A percentile compares a stretch with the other conserved stretches of the same genome.
Evolutionary conservation across 2,113 vertebrate genomes (phyloP).

Genomic region (Gadus macrocephalus): DNA sequence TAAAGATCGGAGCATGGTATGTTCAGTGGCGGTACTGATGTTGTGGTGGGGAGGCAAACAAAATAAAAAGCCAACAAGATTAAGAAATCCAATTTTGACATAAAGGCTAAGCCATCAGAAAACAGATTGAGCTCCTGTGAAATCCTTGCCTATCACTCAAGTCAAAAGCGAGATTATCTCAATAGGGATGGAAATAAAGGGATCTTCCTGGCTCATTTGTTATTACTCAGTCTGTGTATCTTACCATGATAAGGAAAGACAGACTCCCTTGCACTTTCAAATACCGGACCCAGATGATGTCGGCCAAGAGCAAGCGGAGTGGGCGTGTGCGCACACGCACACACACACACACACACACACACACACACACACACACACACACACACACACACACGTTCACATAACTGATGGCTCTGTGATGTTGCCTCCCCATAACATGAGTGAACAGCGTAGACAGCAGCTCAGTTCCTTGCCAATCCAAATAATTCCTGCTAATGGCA

Average conservation of each 20-base stretch:
- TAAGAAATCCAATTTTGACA: slow-evolving; percentile 62
- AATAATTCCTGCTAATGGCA: no score
- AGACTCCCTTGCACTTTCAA: slow-evolving; percentile 35
- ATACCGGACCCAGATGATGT: slow-evolving; percentile 13
- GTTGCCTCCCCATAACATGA: no score
- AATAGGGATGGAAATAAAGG: slow-evolving; percentile 25
- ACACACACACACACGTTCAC: no score
- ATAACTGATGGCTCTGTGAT: no score
- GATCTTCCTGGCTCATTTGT: slow-evolving; percentile 28
- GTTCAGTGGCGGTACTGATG: no score
- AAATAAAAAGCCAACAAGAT: slow-evolving; percentile 45
- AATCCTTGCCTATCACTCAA: slow-evolving; percentile 57
- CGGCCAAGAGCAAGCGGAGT: no score
- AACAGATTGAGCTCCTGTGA: slow-evolving; percentile 57
- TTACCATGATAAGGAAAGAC: slow-evolving; percentile 36
- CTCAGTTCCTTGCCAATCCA: no score
- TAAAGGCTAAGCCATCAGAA: slow-evolving; percentile 55
- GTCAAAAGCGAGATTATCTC: slow-evolving; percentile 63
- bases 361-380: no score
- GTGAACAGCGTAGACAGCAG: no score
- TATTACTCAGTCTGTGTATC: slow-evolving; percentile 42
- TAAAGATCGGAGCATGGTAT: slow-evolving; percentile 8
- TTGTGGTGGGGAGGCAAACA: slow-evolving; percentile 5
- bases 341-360: no score
- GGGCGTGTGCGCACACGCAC: no score